Evolutionary conservation across 2,113 vertebrate genomes (phyloP).

Genomic region (Neodon shergylaensis): DNA sequence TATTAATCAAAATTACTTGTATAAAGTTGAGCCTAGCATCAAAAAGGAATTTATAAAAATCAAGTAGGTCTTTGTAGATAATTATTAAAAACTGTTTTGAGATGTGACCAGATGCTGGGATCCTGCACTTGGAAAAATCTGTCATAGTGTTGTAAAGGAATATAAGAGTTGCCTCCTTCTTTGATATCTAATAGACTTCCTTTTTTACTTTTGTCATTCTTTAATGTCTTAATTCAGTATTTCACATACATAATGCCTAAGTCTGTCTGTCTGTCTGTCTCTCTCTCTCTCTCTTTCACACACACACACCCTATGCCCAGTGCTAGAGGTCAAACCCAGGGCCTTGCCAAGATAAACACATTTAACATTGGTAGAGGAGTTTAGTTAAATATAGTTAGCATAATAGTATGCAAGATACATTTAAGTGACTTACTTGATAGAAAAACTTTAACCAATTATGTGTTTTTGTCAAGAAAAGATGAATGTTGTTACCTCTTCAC

Average conservation of each 20-base stretch:
- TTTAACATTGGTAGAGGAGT: slow-evolving; percentile 25
- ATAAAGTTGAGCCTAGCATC: slow-evolving; percentile 17
- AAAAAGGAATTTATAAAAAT: slow-evolving; percentile 39
- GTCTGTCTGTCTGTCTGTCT: no score
- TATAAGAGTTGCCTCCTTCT: background rate
- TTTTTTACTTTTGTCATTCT: background rate
- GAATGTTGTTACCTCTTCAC: slow-evolving; percentile 8
- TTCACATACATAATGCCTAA: background rate
- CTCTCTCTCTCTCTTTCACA: no score
- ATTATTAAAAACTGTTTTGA: slow-evolving; percentile 21
- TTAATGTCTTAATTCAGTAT: slow-evolving; percentile 14
- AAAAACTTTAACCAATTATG: slow-evolving; percentile 17
- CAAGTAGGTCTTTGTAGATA: slow-evolving; percentile 1
- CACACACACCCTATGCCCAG: background rate
- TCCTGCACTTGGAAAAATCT: slow-evolving; percentile 27
- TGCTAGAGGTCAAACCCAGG: background rate
- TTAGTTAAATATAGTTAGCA: background rate
- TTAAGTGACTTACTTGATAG: background rate
- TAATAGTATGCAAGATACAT: background rate
- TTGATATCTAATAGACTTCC: background rate
- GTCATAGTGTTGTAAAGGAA: background rate
- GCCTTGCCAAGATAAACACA: background rate
- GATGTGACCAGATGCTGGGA: slow-evolving; percentile 14
- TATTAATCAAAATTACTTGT: slow-evolving; percentile 51
- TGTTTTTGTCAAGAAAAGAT: slow-evolving; percentile 40